Percentiles rank a stretch among this genome's conserved stretches.
These are phyloP conservation scores for Nebria ingens DNA, from an alignment of 1,140 invertebrate species.

Conservation along the genomic window DNA sequence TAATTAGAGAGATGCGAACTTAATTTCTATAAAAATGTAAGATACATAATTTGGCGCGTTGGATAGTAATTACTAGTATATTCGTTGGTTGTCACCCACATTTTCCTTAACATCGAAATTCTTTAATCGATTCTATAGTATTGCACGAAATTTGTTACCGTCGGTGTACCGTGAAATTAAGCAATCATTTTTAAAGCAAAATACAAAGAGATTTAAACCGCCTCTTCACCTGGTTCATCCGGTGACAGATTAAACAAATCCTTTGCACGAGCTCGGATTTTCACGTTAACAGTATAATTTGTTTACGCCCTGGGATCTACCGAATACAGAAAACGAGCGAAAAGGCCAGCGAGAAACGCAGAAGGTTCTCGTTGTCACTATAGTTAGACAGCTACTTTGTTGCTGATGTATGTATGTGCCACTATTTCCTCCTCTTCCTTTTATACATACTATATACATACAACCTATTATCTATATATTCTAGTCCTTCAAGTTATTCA, in stretches of 20 bases:
- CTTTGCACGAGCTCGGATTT: neutral
- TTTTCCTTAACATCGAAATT: too few species aligned
- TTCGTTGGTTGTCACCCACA: too few species aligned
- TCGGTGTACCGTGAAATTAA: too few species aligned
- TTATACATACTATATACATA: neutral
- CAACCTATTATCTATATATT: too few species aligned
- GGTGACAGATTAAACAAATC: neutral
- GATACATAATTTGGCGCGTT: too few species aligned
- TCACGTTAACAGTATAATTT: neutral
- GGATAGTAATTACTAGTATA: too few species aligned
- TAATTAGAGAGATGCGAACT: too few species aligned
- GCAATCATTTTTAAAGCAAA: too few species aligned
- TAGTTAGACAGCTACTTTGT: neutral
- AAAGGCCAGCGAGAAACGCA: neutral
- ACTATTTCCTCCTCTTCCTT: neutral
- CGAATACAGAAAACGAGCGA: neutral
- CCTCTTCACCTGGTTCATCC: neutral
- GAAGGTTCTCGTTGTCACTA: neutral
- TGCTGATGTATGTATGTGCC: neutral
- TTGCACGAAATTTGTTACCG: too few species aligned
- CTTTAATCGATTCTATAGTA: too few species aligned
- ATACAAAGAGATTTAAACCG: neutral
- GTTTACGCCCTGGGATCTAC: neutral
- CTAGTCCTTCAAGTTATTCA: too few species aligned
- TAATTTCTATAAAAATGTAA: too few species aligned